A percentile compares a stretch with the other conserved stretches of the same genome.
Conservation (phyloP, 1,140 invertebrate genomes). For the Wiebesia pumilae region DNA sequence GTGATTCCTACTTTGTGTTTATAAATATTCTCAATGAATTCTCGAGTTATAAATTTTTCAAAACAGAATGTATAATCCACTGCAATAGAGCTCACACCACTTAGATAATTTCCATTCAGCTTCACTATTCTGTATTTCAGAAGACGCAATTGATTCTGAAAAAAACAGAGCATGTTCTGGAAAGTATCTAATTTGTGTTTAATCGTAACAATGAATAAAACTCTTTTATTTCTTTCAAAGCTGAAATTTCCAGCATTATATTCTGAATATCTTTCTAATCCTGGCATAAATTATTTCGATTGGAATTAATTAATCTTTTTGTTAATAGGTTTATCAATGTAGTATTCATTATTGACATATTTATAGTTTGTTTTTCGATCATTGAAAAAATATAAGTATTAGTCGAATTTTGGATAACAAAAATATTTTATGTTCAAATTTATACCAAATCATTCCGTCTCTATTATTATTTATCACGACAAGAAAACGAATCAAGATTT, state of each 20-base stretch:
- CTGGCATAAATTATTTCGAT: too few relatives aligned
- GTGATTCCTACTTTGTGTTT: neutral
- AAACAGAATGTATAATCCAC: neutral
- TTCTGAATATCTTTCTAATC: too few relatives aligned
- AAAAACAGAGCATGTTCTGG: neutral
- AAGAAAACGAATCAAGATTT: too few relatives aligned
- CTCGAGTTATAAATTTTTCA: neutral
- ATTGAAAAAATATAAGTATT: too few relatives aligned
- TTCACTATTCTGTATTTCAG: neutral
- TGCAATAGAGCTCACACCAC: neutral
- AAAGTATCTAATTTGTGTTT: neutral
- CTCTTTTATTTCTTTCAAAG: neutral
- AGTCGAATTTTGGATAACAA: too few relatives aligned
- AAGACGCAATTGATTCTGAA: neutral
- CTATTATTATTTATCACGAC: too few relatives aligned
- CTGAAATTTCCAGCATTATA: neutral
- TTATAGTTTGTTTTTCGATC: too few relatives aligned
- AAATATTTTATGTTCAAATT: too few relatives aligned
- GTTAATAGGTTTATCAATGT: too few relatives aligned
- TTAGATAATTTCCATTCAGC: slow-evolving; percentile 7
- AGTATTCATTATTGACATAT: too few relatives aligned
- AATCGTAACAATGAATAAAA: neutral
- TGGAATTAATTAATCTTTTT: too few relatives aligned
- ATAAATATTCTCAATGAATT: neutral
- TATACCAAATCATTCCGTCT: too few relatives aligned